phyloP scores from a whole-genome alignment of 2,797 vertebrate genomes.

The Halcyon badia region DNA sequence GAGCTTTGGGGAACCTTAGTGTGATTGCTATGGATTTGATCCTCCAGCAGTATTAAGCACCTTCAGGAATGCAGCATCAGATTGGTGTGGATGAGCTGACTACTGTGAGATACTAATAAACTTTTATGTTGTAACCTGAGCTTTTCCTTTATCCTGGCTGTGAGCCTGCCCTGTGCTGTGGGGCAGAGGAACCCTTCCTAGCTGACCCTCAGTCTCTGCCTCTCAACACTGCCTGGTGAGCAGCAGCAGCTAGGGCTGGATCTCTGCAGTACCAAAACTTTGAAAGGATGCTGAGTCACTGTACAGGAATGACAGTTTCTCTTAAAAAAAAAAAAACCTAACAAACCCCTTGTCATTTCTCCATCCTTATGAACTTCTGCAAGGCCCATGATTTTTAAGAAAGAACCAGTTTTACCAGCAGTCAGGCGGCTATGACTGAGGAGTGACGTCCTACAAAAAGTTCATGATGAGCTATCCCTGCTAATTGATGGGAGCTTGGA shows the following conservation, averaged over 20 bases:
- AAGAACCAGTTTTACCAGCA: neutral
- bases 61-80: neutral
- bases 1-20: neutral
- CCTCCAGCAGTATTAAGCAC: rapidly evolving
- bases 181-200: neutral
- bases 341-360: neutral
- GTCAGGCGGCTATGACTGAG: neutral
- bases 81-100: neutral
- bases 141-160: neutral
- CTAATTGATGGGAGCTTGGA: rapidly evolving
- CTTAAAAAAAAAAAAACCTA: neutral
- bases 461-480: rapidly evolving
- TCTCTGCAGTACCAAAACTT: neutral
- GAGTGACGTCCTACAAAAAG: neutral
- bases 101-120: rapidly evolving
- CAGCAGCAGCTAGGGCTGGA: rapidly evolving
- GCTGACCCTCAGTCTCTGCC: neutral
- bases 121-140: neutral
- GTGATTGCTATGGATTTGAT: rapidly evolving
- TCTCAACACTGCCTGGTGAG: neutral
- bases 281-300: neutral
- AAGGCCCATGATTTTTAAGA: neutral
- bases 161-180: neutral
- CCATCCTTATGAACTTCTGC: neutral
- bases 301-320: neutral